Conservation (phyloP, 2,113 vertebrate species). For the Lophotis ruficrista region DNA sequence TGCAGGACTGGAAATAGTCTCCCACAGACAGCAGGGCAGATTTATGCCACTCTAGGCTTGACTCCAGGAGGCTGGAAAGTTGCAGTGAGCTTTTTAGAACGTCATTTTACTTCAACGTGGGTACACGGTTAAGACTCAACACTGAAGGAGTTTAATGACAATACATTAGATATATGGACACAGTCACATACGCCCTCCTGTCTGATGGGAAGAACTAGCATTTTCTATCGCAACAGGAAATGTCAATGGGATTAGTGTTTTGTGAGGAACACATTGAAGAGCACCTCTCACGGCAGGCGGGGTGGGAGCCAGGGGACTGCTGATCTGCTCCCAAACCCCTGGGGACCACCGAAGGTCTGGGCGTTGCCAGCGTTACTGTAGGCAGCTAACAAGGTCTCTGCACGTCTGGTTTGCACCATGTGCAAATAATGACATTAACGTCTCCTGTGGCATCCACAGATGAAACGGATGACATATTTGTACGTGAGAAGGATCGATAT, state of each 20-base stretch:
- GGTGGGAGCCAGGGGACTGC: neutral
- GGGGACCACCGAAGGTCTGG: neutral
- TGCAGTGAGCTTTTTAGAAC: constrained; percentile 17
- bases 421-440: neutral
- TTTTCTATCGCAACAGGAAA: neutral
- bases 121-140: neutral
- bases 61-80: constrained; percentile 4
- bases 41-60: constrained; percentile 2
- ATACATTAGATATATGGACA: neutral
- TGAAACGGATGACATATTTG: neutral
- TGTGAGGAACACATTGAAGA: neutral
- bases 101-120: neutral
- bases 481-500: neutral
- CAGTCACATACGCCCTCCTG: neutral
- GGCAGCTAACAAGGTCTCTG: neutral
- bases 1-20: neutral
- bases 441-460: neutral
- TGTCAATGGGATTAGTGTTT: neutral
- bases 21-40: neutral
- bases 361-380: accelerated
- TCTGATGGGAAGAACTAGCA: neutral
- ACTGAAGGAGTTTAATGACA: neutral
- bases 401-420: neutral
- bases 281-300: neutral
- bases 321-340: neutral